phyloP scores from a whole-genome alignment of 1,140 invertebrate genomes.

The Pogonomyrmex californicus region DNA sequence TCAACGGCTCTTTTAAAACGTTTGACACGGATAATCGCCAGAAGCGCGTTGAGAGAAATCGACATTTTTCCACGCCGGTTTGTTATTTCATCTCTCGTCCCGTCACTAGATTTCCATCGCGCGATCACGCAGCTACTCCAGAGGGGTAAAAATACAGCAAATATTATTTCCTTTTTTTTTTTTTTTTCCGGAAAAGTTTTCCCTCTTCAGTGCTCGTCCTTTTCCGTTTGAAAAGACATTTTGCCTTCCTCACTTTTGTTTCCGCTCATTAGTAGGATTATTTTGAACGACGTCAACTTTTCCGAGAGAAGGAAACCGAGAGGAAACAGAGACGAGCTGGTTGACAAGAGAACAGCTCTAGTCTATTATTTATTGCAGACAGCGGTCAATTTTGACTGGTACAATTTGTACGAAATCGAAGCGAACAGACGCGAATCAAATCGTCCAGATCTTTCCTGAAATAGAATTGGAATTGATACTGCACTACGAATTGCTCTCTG shows the following conservation, averaged over 20 bases:
- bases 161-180: conserved; percentile 47
- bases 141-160: background rate
- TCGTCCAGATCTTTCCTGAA: background rate
- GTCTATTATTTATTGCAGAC: conserved; percentile 65
- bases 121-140: background rate
- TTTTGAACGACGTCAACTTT: conserved; percentile 11
- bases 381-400: background rate
- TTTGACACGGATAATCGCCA: background rate
- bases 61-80: background rate
- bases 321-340: background rate
- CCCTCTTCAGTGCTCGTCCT: background rate
- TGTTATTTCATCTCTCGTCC: conserved; percentile 18
- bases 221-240: background rate
- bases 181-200: background rate
- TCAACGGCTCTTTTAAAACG: background rate
- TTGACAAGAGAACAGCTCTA: conserved; percentile 36
- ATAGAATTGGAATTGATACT: conserved; percentile 67
- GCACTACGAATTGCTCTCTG: conserved; percentile 39
- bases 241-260: background rate
- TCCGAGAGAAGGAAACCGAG: background rate
- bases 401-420: conserved; percentile 47
- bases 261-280: conserved; percentile 16
- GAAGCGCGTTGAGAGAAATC: conserved; percentile 2
- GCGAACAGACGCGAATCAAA: conserved; percentile 5
- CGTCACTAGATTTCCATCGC: background rate